These are phyloP conservation scores for Lasioglossum oenotherae DNA, from an alignment of 2,888 invertebrate species.

Conservation along the genomic window DNA sequence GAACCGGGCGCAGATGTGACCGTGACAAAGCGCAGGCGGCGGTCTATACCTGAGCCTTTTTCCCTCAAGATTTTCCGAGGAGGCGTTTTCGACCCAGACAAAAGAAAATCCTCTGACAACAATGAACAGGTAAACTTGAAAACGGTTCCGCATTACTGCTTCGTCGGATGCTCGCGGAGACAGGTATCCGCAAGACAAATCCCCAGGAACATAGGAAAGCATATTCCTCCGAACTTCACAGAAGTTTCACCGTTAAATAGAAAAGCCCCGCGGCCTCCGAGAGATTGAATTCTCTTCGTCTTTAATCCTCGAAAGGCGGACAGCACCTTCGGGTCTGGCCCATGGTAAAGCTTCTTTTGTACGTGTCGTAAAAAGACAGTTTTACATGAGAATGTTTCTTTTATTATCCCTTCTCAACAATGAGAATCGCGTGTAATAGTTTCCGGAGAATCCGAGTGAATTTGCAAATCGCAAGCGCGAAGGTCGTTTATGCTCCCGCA, in stretches of 20 bases:
- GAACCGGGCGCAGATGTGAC: slow-evolving; percentile 68
- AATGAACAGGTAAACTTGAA: slow-evolving; percentile 12
- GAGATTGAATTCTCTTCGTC: not conserved
- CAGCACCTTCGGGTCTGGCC: not conserved
- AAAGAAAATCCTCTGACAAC: slow-evolving; percentile 42
- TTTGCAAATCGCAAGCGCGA: not conserved
- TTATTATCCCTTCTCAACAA: not conserved
- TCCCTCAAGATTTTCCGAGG: slow-evolving; percentile 56
- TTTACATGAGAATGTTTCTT: slow-evolving; percentile 5
- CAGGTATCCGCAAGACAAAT: slow-evolving; percentile 1
- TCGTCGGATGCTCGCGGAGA: not conserved
- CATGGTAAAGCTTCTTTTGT: not conserved
- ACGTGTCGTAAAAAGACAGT: not conserved
- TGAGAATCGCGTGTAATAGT: not conserved
- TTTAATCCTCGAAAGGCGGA: slow-evolving; percentile 11
- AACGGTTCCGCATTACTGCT: slow-evolving; percentile 19
- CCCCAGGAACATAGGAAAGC: not conserved
- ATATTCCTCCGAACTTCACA: not conserved
- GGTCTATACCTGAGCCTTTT: slow-evolving; percentile 63
- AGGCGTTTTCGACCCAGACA: slow-evolving; percentile 39
- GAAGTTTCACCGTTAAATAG: slow-evolving; percentile 6
- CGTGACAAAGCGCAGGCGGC: slow-evolving; percentile 22
- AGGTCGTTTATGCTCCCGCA: not conserved
- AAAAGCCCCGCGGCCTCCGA: not conserved
- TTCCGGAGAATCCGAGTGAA: not conserved